Percentiles rank a stretch among this genome's conserved stretches.
Conservation (phyloP, 2,797 vertebrate species). For the Coilia nasus region DNA sequence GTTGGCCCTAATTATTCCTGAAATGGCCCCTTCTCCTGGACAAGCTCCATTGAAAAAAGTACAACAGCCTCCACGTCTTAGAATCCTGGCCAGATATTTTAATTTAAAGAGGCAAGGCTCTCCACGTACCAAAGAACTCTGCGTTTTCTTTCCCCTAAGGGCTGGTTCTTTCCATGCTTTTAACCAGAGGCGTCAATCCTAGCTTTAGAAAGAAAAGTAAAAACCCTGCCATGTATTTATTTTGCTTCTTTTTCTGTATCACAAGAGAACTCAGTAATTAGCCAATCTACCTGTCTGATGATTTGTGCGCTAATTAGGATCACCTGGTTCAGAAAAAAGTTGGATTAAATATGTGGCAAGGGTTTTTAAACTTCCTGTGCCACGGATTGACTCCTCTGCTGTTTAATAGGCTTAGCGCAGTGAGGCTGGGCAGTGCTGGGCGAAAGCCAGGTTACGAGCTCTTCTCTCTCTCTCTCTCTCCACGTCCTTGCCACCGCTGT, state of each 20-base stretch:
- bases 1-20: background rate
- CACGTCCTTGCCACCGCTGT: slow-evolving; percentile 51
- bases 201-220: too few relatives aligned
- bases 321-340: too few relatives aligned
- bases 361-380: too few relatives aligned
- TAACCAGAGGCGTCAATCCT: background rate
- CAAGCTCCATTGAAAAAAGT: background rate
- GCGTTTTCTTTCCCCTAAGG: background rate
- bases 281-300: too few relatives aligned
- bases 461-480: slow-evolving; percentile 64
- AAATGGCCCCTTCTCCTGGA: background rate
- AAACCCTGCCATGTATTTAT: too few relatives aligned
- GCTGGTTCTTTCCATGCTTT: background rate
- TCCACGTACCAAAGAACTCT: background rate
- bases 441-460: slow-evolving; percentile 67
- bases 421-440: slow-evolving; percentile 60
- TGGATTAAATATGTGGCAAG: too few relatives aligned
- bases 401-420: too few relatives aligned
- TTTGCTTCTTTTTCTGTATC: too few relatives aligned
- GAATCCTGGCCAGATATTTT: background rate
- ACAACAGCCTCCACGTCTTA: background rate
- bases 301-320: too few relatives aligned
- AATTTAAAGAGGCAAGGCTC: background rate
- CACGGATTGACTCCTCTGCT: too few relatives aligned
- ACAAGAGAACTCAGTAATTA: too few relatives aligned